Percentiles rank a stretch among this genome's conserved stretches.
phyloP scores from a whole-genome alignment of 2,113 vertebrate species.

The Dipodomys stephensi region DNA sequence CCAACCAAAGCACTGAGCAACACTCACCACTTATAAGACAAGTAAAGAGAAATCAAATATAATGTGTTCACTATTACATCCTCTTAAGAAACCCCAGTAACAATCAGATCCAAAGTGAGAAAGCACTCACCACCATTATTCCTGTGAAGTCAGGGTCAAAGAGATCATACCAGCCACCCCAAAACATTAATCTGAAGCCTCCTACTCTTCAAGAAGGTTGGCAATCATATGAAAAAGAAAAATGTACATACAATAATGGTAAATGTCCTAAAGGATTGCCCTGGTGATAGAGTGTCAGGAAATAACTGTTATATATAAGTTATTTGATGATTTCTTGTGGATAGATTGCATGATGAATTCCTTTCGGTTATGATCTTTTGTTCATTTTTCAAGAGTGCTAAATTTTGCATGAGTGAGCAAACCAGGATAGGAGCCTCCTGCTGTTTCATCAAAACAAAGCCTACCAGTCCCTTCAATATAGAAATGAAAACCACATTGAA shows the following conservation, averaged over 20 bases:
- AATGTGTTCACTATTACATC: background rate
- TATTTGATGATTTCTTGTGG: slow-evolving; percentile 46
- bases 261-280: slow-evolving; percentile 36
- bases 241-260: background rate
- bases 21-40: background rate
- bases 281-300: slow-evolving; percentile 1
- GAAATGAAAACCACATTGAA: slow-evolving; percentile 45
- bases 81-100: slow-evolving; percentile 2
- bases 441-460: slow-evolving; percentile 51
- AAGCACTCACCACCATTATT: slow-evolving; percentile 26
- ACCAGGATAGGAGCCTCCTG: slow-evolving; percentile 37
- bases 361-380: slow-evolving; percentile 52
- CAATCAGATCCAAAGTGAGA: slow-evolving; percentile 21
- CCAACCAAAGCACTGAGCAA: background rate
- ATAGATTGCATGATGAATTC: slow-evolving; percentile 49
- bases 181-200: slow-evolving; percentile 59
- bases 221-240: slow-evolving; percentile 55
- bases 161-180: background rate
- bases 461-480: slow-evolving; percentile 20
- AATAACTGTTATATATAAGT: slow-evolving; percentile 66
- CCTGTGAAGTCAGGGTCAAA: slow-evolving; percentile 51
- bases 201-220: slow-evolving; percentile 41
- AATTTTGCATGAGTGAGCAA: slow-evolving; percentile 56
- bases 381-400: slow-evolving; percentile 64
- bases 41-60: slow-evolving; percentile 29